Conservation (phyloP, 2,888 invertebrate genomes). For the Cryptocheilus praepositus region DNA sequence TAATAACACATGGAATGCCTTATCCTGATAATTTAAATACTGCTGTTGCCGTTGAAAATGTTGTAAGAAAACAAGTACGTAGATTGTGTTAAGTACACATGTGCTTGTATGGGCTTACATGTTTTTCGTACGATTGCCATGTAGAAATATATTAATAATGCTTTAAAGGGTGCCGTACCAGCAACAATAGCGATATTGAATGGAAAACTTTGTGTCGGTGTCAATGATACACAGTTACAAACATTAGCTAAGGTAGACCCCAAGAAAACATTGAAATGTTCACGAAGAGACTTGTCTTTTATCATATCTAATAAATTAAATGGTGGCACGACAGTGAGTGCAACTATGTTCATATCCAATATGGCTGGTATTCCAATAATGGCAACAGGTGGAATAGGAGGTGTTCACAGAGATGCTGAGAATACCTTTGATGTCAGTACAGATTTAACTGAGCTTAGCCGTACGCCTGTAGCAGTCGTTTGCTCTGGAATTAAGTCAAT, state of each 20-base stretch:
- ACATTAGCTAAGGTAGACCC: conserved; percentile 78
- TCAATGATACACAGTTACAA: conserved; percentile 80
- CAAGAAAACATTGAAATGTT: conserved; percentile 85
- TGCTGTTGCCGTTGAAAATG: conserved; percentile 87
- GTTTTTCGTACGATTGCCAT: background rate
- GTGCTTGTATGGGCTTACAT: background rate
- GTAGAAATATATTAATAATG: conserved; percentile 20
- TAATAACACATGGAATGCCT: conserved; percentile 99
- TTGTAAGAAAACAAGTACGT: conserved; percentile 79
- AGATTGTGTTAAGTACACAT: background rate
- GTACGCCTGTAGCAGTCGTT: conserved; percentile 91
- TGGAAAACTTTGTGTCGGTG: conserved; percentile 89
- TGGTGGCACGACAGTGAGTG: conserved; percentile 98
- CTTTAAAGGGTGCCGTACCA: conserved; percentile 85
- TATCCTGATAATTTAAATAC: conserved; percentile 93
- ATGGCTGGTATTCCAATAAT: conserved; percentile 90
- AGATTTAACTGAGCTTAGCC: conserved; percentile 93
- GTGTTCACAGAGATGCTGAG: conserved; percentile 94
- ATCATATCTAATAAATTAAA: conserved; percentile 82
- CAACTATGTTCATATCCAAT: conserved; percentile 91
- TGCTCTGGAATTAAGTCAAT: conserved; percentile 98
- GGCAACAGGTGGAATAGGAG: conserved; percentile 96
- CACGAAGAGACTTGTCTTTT: conserved; percentile 89
- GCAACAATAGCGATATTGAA: conserved; percentile 94
- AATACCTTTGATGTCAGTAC: conserved; percentile 94